These are phyloP conservation scores for Dipodomys spectabilis DNA, from an alignment of 2,113 vertebrate species.

Conservation along the genomic window DNA sequence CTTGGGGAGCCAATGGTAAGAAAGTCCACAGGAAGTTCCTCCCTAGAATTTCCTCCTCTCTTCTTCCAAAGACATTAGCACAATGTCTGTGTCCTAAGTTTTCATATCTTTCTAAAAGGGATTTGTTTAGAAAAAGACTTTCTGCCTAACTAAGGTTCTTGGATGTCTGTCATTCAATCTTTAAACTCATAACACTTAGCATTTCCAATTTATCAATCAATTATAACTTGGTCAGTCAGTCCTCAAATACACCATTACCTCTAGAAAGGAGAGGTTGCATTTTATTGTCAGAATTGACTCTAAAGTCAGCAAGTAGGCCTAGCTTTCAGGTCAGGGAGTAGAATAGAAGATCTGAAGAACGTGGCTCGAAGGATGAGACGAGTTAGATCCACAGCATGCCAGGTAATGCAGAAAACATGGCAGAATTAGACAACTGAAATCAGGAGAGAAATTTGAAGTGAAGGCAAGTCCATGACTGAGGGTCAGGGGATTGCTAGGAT, in stretches of 20 bases:
- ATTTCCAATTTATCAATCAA: background rate
- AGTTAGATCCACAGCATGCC: background rate
- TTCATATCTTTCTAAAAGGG: background rate
- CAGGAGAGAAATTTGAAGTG: background rate
- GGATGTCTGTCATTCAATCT: background rate
- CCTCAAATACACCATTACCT: background rate
- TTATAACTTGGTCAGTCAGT: background rate
- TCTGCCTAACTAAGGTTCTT: background rate
- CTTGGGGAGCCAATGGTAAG: conserved; percentile 57
- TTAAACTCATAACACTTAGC: background rate
- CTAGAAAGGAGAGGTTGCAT: background rate
- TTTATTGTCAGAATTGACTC: background rate
- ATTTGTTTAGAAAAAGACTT: background rate
- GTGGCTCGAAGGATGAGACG: background rate
- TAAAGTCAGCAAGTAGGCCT: background rate
- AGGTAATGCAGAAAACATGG: background rate
- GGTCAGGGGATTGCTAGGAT: background rate
- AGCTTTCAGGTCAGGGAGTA: background rate
- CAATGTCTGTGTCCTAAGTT: background rate
- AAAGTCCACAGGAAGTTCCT: conserved; percentile 52
- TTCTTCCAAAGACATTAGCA: background rate
- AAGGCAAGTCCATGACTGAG: background rate
- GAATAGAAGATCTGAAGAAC: background rate
- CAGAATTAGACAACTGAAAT: background rate
- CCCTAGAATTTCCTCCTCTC: background rate